A percentile compares a stretch with the other conserved stretches of the same genome.
Conservation (phyloP, 2,888 invertebrate genomes). For the Marronus borbonicus region DNA sequence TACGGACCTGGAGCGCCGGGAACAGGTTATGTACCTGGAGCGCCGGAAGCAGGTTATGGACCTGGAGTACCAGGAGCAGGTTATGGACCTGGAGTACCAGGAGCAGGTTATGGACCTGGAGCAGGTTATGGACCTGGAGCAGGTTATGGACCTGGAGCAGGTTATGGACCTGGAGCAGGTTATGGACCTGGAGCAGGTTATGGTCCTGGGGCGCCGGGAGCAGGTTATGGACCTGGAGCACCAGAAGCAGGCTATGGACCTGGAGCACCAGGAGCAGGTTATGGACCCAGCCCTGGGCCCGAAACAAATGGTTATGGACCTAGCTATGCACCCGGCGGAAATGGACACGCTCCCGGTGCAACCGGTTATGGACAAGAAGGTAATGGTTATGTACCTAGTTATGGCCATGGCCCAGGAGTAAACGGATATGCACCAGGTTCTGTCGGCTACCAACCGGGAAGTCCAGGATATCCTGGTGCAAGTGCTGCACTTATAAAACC, state of each 20-base stretch:
- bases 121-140: constrained; percentile 39
- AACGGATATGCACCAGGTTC: constrained; percentile 4
- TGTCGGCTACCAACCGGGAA: constrained; percentile 51
- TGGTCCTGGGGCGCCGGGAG: constrained; percentile 25
- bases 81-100: constrained; percentile 22
- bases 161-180: constrained; percentile 37
- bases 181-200: constrained; percentile 24
- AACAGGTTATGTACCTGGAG: too few species aligned
- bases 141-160: constrained; percentile 48
- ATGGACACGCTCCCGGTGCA: background rate
- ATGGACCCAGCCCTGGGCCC: constrained; percentile 42
- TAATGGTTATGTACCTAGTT: constrained; percentile 46
- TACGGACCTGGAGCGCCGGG: constrained; percentile 19
- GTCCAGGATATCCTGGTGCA: constrained; percentile 48
- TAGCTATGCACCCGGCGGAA: constrained; percentile 10
- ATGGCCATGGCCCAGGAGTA: constrained; percentile 22
- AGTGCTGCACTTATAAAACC: constrained; percentile 44
- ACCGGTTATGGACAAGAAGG: constrained; percentile 39
- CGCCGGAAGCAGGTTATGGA: constrained; percentile 17
- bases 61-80: constrained; percentile 25
- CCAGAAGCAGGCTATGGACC: constrained; percentile 43
- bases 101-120: constrained; percentile 27
- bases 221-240: constrained; percentile 22
- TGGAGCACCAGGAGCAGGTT: constrained; percentile 7
- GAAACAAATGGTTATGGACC: constrained; percentile 46